A percentile compares a stretch with the other conserved stretches of the same genome.
These are phyloP conservation scores for Hypomecis atomaria DNA, from an alignment of 2,888 invertebrate species.

Conservation along the genomic window DNA sequence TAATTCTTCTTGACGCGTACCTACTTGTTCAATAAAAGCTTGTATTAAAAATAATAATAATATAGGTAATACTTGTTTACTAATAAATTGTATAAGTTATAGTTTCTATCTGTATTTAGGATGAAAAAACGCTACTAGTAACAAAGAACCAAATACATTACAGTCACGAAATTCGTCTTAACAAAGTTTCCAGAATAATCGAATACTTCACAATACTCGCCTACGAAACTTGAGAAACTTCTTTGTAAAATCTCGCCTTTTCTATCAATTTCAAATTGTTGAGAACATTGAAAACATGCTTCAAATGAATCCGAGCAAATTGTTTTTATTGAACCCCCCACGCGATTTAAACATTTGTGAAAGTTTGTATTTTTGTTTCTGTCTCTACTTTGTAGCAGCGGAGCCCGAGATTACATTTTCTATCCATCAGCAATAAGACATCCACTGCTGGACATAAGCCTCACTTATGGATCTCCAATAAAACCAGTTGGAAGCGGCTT, in stretches of 20 bases:
- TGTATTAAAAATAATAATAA: too few species aligned
- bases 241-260: slow-evolving; percentile 5
- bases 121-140: too few species aligned
- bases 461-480: too few species aligned
- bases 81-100: too few species aligned
- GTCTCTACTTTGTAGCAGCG: neutral
- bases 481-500: too few species aligned
- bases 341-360: slow-evolving; percentile 16
- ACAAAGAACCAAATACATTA: neutral
- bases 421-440: too few species aligned
- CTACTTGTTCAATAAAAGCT: too few species aligned
- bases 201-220: neutral
- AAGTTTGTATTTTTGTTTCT: slow-evolving; percentile 17
- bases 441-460: too few species aligned
- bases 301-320: slow-evolving; percentile 17
- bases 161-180: neutral
- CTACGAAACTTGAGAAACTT: neutral
- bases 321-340: slow-evolving; percentile 16
- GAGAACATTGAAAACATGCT: slow-evolving; percentile 16
- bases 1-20: too few species aligned
- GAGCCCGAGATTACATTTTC: too few species aligned
- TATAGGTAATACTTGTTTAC: too few species aligned
- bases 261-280: slow-evolving; percentile 12
- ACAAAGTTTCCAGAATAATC: neutral
- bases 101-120: too few species aligned